A percentile compares a stretch with the other conserved stretches of the same genome.
These are phyloP conservation scores for Microplitis manilae DNA, from an alignment of 2,888 invertebrate genomes.

Conservation along the genomic window DNA sequence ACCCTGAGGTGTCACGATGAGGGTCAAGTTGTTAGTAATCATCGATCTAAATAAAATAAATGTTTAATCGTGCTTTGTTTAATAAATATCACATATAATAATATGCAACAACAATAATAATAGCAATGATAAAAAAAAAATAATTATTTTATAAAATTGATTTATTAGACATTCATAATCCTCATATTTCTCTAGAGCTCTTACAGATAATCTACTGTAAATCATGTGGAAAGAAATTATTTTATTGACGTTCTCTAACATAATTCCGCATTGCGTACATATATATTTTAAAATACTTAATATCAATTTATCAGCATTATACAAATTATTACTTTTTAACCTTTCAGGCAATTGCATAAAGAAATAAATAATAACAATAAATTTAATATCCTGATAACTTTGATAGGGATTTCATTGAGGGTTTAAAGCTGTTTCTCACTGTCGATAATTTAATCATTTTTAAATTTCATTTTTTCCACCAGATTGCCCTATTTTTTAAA, in stretches of 20 bases:
- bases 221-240: too few relatives aligned
- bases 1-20: constrained; percentile 50
- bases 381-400: too few relatives aligned
- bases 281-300: background rate
- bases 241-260: too few relatives aligned
- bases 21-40: constrained; percentile 49
- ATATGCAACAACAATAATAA: background rate
- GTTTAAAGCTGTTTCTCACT: constrained; percentile 15
- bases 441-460: constrained; percentile 21
- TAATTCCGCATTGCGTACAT: too few relatives aligned
- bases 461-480: constrained; percentile 18
- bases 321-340: too few relatives aligned
- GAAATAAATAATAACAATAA: background rate
- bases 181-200: too few relatives aligned
- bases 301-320: too few relatives aligned
- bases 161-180: too few relatives aligned
- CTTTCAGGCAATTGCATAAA: background rate
- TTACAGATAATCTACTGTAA: too few relatives aligned
- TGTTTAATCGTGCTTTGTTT: constrained; percentile 17
- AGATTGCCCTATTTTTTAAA: background rate
- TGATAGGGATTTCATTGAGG: too few relatives aligned
- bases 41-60: constrained; percentile 34
- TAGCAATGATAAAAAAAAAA: background rate
- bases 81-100: constrained; percentile 12
- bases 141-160: too few relatives aligned